These are phyloP conservation scores for Salpingus planirostris DNA, from an alignment of 2,888 invertebrate genomes.

Conservation along the genomic window DNA sequence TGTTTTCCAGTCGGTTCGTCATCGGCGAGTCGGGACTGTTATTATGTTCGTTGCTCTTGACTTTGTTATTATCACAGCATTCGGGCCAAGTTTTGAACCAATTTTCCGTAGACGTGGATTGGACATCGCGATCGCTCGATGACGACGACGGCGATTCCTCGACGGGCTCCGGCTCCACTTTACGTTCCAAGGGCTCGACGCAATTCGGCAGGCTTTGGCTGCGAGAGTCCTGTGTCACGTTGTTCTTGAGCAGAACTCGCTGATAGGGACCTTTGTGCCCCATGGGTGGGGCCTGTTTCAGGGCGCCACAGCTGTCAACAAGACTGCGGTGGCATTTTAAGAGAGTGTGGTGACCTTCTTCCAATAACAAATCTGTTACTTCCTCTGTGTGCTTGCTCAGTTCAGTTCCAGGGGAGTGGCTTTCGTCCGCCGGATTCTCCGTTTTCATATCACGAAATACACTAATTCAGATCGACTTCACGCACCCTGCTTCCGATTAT, in stretches of 20 bases:
- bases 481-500: too few relatives aligned
- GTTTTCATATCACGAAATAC: too few relatives aligned
- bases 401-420: constrained; percentile 4
- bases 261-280: constrained; percentile 9
- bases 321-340: constrained; percentile 5
- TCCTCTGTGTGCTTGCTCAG: too few relatives aligned
- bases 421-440: not conserved
- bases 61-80: constrained; percentile 38
- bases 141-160: not conserved
- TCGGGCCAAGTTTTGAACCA: constrained; percentile 49
- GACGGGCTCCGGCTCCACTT: constrained; percentile 24
- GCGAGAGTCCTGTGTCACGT: constrained; percentile 27
- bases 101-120: too few relatives aligned
- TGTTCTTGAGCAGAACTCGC: constrained; percentile 19
- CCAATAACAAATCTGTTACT: constrained; percentile 7
- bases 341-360: constrained; percentile 2
- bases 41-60: too few relatives aligned
- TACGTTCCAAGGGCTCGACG: constrained; percentile 26
- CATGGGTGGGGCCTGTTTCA: constrained; percentile 2
- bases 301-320: not conserved
- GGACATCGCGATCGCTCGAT: too few relatives aligned
- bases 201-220: constrained; percentile 41
- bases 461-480: too few relatives aligned
- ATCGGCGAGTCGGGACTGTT: constrained; percentile 17
- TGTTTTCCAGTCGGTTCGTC: too few relatives aligned